phyloP scores from a whole-genome alignment of 2,888 invertebrate genomes.

The Ditula angustiorana region DNA sequence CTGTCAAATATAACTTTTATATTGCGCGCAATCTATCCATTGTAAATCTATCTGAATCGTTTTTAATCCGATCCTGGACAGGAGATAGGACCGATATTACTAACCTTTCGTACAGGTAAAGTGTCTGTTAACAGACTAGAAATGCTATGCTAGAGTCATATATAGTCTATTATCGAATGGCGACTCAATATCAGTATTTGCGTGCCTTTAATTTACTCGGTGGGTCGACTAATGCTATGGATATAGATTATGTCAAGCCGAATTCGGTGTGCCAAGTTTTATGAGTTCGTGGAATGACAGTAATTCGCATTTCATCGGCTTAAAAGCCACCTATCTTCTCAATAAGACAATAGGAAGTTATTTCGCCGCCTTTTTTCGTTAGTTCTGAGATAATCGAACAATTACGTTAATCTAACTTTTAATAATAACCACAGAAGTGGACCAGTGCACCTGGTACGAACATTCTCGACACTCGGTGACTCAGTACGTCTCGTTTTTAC shows the following conservation, averaged over 20 bases:
- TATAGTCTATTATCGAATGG: background rate
- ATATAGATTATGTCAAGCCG: background rate
- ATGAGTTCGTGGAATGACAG: background rate
- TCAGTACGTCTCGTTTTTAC: too few species aligned
- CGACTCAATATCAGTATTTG: slow-evolving; percentile 1
- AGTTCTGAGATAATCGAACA: too few species aligned
- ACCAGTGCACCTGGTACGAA: too few species aligned
- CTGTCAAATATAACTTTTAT: background rate
- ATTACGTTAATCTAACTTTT: too few species aligned
- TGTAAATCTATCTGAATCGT: background rate
- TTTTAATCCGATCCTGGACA: background rate
- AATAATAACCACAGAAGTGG: too few species aligned
- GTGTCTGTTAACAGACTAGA: background rate
- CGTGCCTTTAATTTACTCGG: background rate
- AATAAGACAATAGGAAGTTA: too few species aligned
- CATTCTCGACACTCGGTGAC: too few species aligned
- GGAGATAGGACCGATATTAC: background rate
- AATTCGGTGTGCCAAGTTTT: background rate
- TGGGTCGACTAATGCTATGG: background rate
- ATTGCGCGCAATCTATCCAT: background rate
- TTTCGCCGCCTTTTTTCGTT: too few species aligned
- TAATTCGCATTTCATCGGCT: background rate
- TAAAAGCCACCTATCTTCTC: background rate
- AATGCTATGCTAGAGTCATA: background rate
- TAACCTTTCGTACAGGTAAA: background rate